Conservation (phyloP, 2,797 vertebrate genomes). For the Sebastes paucispinis region DNA sequence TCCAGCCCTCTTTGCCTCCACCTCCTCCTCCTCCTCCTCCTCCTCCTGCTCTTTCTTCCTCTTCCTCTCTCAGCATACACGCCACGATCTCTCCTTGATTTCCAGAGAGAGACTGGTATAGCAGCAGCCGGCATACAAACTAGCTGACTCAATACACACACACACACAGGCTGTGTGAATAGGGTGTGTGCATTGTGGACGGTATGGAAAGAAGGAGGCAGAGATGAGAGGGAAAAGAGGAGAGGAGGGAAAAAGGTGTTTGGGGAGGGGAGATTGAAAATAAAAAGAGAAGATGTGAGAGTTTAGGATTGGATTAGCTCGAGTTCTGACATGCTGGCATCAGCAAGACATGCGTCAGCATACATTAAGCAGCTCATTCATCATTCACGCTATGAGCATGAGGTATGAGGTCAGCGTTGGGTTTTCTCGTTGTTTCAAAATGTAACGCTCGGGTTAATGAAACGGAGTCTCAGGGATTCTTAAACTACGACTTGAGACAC, state of each 20-base stretch:
- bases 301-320: slow-evolving; percentile 53
- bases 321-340: slow-evolving; percentile 36
- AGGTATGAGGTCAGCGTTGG: slow-evolving; percentile 50
- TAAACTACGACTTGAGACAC: background rate
- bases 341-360: slow-evolving; percentile 66
- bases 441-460: slow-evolving; percentile 30
- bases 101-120: slow-evolving; percentile 63
- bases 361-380: slow-evolving; percentile 63
- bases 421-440: slow-evolving; percentile 30
- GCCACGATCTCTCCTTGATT: slow-evolving; percentile 68
- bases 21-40: slow-evolving; percentile 3
- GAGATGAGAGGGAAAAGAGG: slow-evolving; percentile 34
- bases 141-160: slow-evolving; percentile 71
- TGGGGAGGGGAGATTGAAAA: background rate
- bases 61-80: slow-evolving; percentile 56
- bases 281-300: slow-evolving; percentile 17
- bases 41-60: slow-evolving; percentile 14
- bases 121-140: slow-evolving; percentile 75
- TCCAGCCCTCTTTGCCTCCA: slow-evolving; percentile 21
- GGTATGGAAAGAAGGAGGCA: slow-evolving; percentile 36
- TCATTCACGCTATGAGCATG: slow-evolving; percentile 58
- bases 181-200: slow-evolving; percentile 34
- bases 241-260: background rate
- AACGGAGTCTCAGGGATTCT: slow-evolving; percentile 27
- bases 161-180: slow-evolving; percentile 12